phyloP scores from a whole-genome alignment of 1,140 invertebrate species.

The Antheraea mylitta region DNA sequence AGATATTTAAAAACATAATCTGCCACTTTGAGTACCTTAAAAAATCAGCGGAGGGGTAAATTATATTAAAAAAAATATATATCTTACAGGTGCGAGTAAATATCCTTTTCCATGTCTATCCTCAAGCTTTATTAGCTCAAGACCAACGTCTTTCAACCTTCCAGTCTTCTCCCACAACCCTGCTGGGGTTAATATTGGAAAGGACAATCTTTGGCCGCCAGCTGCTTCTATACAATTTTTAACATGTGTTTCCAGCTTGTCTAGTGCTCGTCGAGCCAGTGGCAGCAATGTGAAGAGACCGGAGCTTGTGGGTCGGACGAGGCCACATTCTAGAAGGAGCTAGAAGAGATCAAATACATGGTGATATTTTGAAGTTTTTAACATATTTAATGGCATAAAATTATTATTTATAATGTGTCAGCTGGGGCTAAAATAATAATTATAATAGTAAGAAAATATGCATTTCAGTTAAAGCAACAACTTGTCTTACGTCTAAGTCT shows the following conservation, averaged over 20 bases:
- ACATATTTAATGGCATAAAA: too few relatives aligned
- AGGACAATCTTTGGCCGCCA: constrained; percentile 88
- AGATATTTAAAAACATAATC: too few relatives aligned
- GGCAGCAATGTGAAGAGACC: constrained; percentile 91
- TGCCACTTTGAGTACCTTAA: too few relatives aligned
- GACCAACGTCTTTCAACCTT: constrained; percentile 47
- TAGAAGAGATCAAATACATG: constrained; percentile 62
- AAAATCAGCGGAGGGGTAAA: too few relatives aligned
- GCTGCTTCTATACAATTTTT: constrained; percentile 85
- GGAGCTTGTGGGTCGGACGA: constrained; percentile 83
- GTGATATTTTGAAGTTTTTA: too few relatives aligned
- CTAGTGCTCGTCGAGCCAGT: constrained; percentile 84
- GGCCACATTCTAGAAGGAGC: constrained; percentile 88
- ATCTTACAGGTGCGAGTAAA: constrained; percentile 90
- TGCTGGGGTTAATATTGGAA: constrained; percentile 86
- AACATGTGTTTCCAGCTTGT: constrained; percentile 88
- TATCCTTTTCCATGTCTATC: constrained; percentile 87
- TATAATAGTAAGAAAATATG: too few relatives aligned
- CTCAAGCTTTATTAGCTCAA: constrained; percentile 84
- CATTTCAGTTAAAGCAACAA: too few relatives aligned
- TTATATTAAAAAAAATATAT: too few relatives aligned
- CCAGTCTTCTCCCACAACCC: constrained; percentile 88
- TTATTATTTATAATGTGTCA: too few relatives aligned
- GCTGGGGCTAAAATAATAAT: too few relatives aligned
- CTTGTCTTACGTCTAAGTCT: too few relatives aligned